Base-by-base conservation (phyloP, 2,797 vertebrate genomes). In the Podarcis lilfordi region DNA sequence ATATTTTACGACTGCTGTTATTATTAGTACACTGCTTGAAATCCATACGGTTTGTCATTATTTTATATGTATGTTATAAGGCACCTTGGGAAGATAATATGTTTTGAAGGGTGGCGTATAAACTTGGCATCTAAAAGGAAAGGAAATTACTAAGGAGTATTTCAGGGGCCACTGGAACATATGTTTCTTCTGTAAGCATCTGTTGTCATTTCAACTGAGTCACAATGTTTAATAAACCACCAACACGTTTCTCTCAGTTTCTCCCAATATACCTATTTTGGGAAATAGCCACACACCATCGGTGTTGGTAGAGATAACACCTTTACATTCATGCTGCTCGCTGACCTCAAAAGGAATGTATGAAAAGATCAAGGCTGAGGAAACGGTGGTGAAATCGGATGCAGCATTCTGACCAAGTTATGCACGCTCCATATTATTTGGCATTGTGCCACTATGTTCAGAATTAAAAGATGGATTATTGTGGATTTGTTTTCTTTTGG, bases 381-480 rank as follows among this genome's bases (percentile, higher is more conserved):
- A 92, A 94, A 92, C 83, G 0, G 10, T 66, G 88, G 91, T 89
- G 84, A 84, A 94, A 94, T 81, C 80, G 95, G 94, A 93, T 88
- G 89, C 27, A 15, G 88, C 89, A 69, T 84, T 84, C 90, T 95
- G 84, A 89, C 88, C 78, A 92, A 95, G 94, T 82, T 94, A 93
- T 93, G 90, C 83, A 88, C 68, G 88, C 88, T 95, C 91, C 87
- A 89, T 94, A 93, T 85, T 92, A 94, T 94, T 94, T 96, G 94
- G 95, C 94, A 90, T 82, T 29, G 86, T 92, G 93, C 95, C 94
- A 95, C 89, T 95, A 94, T 96, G 93, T 90, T 95, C 95, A 96
- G 96, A 97, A 97, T 97, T 97, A 97, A 97, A 96, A 94, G 94
- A 87, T 94, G 94, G 97, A 98, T 98, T 97, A 98, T 94, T 93